Conservation (phyloP, 1,140 invertebrate species). For the Atta cephalotes region DNA sequence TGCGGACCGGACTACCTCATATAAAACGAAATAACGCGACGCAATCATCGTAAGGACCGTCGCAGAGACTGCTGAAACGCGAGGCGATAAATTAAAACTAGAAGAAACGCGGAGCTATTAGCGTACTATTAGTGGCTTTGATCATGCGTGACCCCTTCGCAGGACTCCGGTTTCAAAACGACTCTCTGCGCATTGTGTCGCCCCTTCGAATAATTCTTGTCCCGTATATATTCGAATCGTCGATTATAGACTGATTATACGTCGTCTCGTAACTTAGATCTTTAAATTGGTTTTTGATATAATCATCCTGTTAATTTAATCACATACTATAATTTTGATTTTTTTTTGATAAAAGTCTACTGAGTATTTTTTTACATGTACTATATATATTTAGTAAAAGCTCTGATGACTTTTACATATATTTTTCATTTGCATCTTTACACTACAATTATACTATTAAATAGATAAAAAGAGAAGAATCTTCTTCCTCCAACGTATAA, state of each 20-base stretch:
- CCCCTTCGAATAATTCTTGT: slow-evolving; percentile 4
- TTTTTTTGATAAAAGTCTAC: neutral
- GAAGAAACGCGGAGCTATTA: slow-evolving; percentile 83
- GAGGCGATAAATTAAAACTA: slow-evolving; percentile 83
- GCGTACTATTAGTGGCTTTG: slow-evolving; percentile 80
- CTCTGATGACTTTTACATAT: neutral
- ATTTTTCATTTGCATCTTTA: neutral
- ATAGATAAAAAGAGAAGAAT: neutral
- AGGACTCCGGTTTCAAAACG: slow-evolving; percentile 74
- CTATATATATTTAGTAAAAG: too few relatives aligned
- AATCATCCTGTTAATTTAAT: neutral
- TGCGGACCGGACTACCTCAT: slow-evolving; percentile 73
- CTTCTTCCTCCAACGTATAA: neutral
- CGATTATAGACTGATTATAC: neutral
- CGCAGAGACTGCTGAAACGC: slow-evolving; percentile 62
- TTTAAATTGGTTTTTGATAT: neutral
- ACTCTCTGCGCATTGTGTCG: slow-evolving; percentile 16
- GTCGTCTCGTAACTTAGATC: neutral
- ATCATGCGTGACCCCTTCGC: slow-evolving; percentile 81
- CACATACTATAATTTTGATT: neutral
- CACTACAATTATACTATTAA: neutral
- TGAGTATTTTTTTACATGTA: neutral
- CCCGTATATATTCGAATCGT: neutral
- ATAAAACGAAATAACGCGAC: slow-evolving; percentile 67
- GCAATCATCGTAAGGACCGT: slow-evolving; percentile 75